phyloP scores from a whole-genome alignment of 1,140 invertebrate genomes.

The Drosophila pseudoobscura region DNA sequence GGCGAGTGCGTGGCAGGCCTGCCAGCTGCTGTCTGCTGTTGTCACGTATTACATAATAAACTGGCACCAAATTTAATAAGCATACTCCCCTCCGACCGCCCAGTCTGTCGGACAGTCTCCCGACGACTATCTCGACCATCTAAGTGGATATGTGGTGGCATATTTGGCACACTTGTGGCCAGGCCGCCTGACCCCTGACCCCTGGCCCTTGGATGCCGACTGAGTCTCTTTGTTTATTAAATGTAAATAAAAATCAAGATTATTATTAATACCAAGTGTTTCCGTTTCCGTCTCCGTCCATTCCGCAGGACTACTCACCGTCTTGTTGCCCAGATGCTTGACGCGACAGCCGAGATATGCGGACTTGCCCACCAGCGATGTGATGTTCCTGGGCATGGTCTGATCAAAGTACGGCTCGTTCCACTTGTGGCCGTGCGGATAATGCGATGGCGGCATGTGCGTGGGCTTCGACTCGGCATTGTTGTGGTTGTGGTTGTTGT shows the following conservation, averaged over 20 bases:
- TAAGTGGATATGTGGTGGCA: conserved; percentile 63
- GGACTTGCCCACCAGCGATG: conserved; percentile 92
- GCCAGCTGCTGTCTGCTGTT: conserved; percentile 15
- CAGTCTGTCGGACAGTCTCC: conserved; percentile 19
- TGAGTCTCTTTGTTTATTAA: conserved; percentile 67
- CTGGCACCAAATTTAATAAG: conserved; percentile 78
- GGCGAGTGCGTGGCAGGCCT: too few species aligned
- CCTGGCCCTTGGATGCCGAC: too few species aligned
- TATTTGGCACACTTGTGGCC: conserved; percentile 68
- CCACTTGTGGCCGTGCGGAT: conserved; percentile 81
- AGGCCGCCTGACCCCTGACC: too few species aligned
- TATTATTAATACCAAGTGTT: conserved; percentile 74
- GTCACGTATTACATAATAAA: conserved; percentile 80
- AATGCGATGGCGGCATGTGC: conserved; percentile 77
- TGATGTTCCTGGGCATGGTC: conserved; percentile 91
- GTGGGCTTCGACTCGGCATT: conserved; percentile 78
- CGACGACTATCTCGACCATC: conserved; percentile 39
- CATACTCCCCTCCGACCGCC: conserved; percentile 1
- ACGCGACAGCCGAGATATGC: conserved; percentile 93
- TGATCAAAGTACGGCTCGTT: conserved; percentile 92
- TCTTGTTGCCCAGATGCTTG: conserved; percentile 93
- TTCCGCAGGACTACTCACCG: conserved; percentile 85
- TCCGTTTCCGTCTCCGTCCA: conserved; percentile 6
- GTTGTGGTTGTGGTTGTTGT: conserved; percentile 79
- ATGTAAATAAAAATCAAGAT: conserved; percentile 81